Base-by-base conservation (phyloP, 2,797 vertebrate genomes). In the Lutjanus campechanus region DNA sequence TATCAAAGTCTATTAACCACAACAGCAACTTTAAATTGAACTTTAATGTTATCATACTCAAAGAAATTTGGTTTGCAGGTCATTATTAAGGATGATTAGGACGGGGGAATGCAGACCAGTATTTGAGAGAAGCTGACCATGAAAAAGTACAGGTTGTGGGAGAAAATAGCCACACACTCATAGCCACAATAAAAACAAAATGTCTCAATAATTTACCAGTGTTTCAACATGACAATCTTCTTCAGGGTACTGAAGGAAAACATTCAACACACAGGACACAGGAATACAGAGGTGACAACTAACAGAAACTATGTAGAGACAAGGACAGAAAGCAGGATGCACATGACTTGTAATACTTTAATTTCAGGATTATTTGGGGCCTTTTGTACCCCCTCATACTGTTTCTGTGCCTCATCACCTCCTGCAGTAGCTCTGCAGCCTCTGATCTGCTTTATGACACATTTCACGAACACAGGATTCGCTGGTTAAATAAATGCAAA, bases 401-500 rank as follows among this genome's bases (percentile, higher is more conserved):
- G 19, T 16, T 72, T 8, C 50, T 22, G 56, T 47, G 15, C n/a
- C 43, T 72, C 77, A 58, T 64, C 56, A 17, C n/a, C 53, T 60
- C 55, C 4, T 19, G 44, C 64, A 47, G 73, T 40, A 77, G 53
- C 75, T 77, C 61, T 36, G 36, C 9, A 19, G 50, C 25, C 56
- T 47, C 4, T 51, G 56, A 58, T 77, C 20, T 76, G 54, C 8
- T 84, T 80, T 74, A 77, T 54, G 53, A 76, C 54, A 47, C 62
- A 51, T 61, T 61, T 66, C 46, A 60, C 69, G 10, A 77, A 83
- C 79, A 51, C 22, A 50, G n/a, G 15, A 53, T 61, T 71, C 17
- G 1, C 63, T 44, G 61, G 20, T 69, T 76, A 56, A 70, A 61
- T 72, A 76, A 83, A 79, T 51, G 44, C 22, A 78, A 69, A 79